A percentile compares a stretch with the other conserved stretches of the same genome.
These are phyloP conservation scores for Lycophotia porphyrea DNA, from an alignment of 2,888 invertebrate species.

Conservation along the genomic window DNA sequence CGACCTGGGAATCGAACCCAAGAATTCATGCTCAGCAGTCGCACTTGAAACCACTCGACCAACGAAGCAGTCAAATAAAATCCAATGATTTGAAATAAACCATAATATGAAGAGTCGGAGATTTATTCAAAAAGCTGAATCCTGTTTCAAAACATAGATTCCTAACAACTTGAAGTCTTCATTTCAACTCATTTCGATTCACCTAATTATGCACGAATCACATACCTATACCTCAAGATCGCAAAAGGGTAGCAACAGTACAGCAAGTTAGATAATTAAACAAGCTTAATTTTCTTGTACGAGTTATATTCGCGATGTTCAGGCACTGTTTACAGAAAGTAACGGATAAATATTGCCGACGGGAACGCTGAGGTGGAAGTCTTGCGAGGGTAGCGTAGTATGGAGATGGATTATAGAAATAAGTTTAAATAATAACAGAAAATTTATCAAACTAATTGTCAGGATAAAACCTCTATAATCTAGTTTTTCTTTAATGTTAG, in stretches of 20 bases:
- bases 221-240: slow-evolving; percentile 50
- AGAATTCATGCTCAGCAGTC: too few relatives aligned
- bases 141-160: neutral
- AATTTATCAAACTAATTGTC: neutral
- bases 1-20: too few relatives aligned
- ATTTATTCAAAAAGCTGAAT: neutral
- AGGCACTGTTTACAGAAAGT: slow-evolving; percentile 87
- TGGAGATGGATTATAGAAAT: slow-evolving; percentile 64
- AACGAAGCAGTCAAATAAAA: too few relatives aligned
- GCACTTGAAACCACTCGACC: too few relatives aligned
- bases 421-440: neutral
- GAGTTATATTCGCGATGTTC: slow-evolving; percentile 84
- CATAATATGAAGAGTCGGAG: neutral
- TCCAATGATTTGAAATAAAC: neutral
- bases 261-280: slow-evolving; percentile 85
- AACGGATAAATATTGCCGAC: slow-evolving; percentile 88
- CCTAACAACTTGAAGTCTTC: neutral
- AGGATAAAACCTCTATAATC: neutral
- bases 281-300: slow-evolving; percentile 89
- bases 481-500: neutral
- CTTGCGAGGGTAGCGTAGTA: slow-evolving; percentile 66
- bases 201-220: slow-evolving; percentile 53
- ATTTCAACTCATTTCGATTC: slow-evolving; percentile 42
- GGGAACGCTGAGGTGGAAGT: slow-evolving; percentile 84
- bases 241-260: slow-evolving; percentile 70